Evolutionary conservation across 2,888 invertebrate species (phyloP).

Genomic region (Ectemnius cavifrons): DNA sequence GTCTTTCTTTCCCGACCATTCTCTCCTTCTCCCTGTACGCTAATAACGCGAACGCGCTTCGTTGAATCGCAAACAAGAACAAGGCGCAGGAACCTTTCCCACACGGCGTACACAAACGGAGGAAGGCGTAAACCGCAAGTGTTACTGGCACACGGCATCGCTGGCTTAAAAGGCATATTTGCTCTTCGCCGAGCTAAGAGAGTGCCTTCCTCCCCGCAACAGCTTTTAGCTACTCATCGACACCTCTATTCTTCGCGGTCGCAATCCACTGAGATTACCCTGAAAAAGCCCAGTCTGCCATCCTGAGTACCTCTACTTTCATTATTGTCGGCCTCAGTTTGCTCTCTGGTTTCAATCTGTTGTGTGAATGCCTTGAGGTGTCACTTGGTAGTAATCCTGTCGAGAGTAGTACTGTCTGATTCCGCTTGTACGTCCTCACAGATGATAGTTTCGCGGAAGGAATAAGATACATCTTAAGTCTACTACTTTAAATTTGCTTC

Average conservation of each 20-base stretch:
- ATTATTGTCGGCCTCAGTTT: too few relatives aligned
- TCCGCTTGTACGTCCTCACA: too few relatives aligned
- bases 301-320: too few relatives aligned
- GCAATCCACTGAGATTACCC: too few relatives aligned
- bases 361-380: not conserved
- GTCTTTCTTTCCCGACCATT: too few relatives aligned
- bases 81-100: constrained; percentile 34
- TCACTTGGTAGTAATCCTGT: too few relatives aligned
- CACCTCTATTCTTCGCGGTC: not conserved
- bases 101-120: constrained; percentile 49
- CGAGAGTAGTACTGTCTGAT: too few relatives aligned
- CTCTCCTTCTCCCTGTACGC: constrained; percentile 46
- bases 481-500: too few relatives aligned
- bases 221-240: constrained; percentile 6
- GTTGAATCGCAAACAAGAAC: constrained; percentile 68
- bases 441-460: too few relatives aligned
- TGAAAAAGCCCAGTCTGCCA: too few relatives aligned
- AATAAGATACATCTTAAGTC: too few relatives aligned
- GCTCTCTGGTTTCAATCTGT: too few relatives aligned
- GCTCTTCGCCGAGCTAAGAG: constrained; percentile 53
- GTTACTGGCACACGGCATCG: constrained; percentile 15
- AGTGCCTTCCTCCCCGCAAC: not conserved
- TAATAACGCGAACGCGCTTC: constrained; percentile 64
- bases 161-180: constrained; percentile 35
- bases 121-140: constrained; percentile 57